Percentiles rank a stretch among this genome's conserved stretches.
Conservation (phyloP, 2,797 vertebrate genomes). For the Allobates femoralis region DNA sequence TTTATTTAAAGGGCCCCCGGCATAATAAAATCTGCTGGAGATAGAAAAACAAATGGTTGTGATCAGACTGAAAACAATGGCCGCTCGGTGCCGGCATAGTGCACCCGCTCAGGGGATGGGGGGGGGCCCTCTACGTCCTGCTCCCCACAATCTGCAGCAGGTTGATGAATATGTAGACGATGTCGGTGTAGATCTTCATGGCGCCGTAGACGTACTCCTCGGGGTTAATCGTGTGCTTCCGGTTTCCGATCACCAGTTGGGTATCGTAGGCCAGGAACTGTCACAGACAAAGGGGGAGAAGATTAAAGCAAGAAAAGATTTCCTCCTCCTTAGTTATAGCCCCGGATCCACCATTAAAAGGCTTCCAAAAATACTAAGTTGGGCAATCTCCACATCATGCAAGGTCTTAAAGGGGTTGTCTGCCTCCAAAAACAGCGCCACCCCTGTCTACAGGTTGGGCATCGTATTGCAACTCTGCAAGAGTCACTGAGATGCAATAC, state of each 20-base stretch:
- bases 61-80: neutral
- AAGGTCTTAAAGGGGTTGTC: too few relatives aligned
- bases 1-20: neutral
- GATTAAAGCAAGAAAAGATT: neutral
- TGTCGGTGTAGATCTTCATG: conserved; percentile 90
- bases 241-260: conserved; percentile 92
- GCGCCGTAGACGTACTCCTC: conserved; percentile 94
- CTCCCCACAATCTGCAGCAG: conserved; percentile 85
- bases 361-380: too few relatives aligned
- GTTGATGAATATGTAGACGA: conserved; percentile 92
- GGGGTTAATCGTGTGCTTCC: conserved; percentile 86
- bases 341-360: too few relatives aligned
- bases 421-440: too few relatives aligned
- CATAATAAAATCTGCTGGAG: neutral
- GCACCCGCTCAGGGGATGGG: neutral
- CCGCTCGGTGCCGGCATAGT: neutral
- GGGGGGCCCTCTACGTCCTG: conserved; percentile 57
- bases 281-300: neutral
- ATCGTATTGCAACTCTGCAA: too few relatives aligned
- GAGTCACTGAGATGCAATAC: too few relatives aligned
- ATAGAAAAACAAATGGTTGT: neutral
- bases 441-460: too few relatives aligned
- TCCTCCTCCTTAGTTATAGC: too few relatives aligned
- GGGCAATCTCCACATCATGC: too few relatives aligned
- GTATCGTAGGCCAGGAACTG: conserved; percentile 81